A percentile compares a stretch with the other conserved stretches of the same genome.
These are phyloP conservation scores for Zonotrichia leucophrys DNA, from an alignment of 2,113 vertebrate species.

Conservation along the genomic window DNA sequence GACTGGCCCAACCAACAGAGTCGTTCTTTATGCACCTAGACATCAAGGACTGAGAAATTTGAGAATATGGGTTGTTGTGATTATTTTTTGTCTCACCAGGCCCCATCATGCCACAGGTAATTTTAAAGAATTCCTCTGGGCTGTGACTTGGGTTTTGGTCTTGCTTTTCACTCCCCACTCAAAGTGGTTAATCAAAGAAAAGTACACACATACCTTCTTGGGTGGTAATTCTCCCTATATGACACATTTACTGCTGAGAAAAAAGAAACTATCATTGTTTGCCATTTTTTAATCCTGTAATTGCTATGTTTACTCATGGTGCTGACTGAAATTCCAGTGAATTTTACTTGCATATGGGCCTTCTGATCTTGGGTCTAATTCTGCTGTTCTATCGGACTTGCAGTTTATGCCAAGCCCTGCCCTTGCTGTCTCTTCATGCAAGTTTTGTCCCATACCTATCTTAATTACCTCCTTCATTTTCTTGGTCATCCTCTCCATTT, in stretches of 20 bases:
- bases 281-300: not conserved
- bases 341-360: not conserved
- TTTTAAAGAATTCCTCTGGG: not conserved
- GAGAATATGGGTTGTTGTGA: not conserved
- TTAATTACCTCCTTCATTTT: not conserved
- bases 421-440: not conserved
- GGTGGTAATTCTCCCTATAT: not conserved
- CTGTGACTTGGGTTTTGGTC: not conserved
- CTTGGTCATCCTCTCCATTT: not conserved
- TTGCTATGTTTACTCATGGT: not conserved
- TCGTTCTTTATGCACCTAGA: not conserved
- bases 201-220: not conserved
- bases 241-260: not conserved
- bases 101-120: not conserved
- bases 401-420: not conserved
- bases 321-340: not conserved
- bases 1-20: not conserved
- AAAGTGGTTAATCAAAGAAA: constrained; percentile 16
- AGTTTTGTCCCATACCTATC: not conserved
- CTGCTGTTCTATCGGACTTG: not conserved
- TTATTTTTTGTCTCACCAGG: not conserved
- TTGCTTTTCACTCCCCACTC: not conserved
- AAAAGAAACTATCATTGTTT: not conserved
- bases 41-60: not conserved
- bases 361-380: not conserved